phyloP scores from a whole-genome alignment of 2,797 vertebrate genomes.

The Craterocephalus amniculus region DNA sequence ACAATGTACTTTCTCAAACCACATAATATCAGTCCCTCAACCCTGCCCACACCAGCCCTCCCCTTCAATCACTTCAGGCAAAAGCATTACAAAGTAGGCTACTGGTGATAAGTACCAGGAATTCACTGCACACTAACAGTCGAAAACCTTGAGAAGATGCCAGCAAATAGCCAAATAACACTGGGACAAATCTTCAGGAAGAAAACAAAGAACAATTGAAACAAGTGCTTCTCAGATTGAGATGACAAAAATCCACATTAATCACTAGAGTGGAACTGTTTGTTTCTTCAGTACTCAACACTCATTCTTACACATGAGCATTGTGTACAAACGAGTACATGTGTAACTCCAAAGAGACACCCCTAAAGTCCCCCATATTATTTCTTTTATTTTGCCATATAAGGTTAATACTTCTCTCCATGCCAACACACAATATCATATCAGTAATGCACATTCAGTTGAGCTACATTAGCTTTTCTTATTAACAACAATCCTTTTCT shows the following conservation, averaged over 20 bases:
- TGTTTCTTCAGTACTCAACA: neutral
- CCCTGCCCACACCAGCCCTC: constrained; percentile 18
- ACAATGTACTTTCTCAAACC: constrained; percentile 12
- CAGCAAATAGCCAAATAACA: neutral
- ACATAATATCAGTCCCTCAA: constrained; percentile 22
- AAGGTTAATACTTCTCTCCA: neutral
- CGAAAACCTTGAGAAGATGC: constrained; percentile 2
- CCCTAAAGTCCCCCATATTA: neutral
- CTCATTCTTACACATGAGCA: neutral
- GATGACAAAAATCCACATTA: neutral
- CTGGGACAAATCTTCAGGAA: neutral
- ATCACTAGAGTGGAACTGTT: neutral
- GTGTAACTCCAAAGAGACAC: neutral
- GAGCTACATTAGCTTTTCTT: neutral
- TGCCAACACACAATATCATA: neutral
- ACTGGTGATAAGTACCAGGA: constrained; percentile 17
- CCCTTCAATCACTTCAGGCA: constrained; percentile 8
- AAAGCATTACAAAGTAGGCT: constrained; percentile 5
- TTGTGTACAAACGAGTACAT: too few species aligned
- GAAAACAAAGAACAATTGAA: neutral
- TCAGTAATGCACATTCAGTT: neutral
- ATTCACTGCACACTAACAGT: constrained; percentile 3
- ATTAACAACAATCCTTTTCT: neutral
- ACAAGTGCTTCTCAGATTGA: neutral
- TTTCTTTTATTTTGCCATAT: neutral